These are phyloP conservation scores for Myanophis thanlyinensis DNA, from an alignment of 2,113 vertebrate species.

Conservation along the genomic window DNA sequence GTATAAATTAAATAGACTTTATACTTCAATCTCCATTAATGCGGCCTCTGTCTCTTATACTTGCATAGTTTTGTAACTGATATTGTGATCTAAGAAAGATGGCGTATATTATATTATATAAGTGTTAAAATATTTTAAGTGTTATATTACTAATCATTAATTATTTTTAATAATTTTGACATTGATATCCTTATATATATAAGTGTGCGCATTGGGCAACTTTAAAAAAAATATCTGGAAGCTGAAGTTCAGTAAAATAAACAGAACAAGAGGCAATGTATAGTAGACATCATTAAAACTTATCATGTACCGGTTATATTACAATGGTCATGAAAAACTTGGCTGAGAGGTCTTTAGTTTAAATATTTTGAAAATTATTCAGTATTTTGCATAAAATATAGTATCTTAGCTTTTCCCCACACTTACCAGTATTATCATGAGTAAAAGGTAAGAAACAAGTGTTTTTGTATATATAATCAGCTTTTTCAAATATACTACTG, in stretches of 20 bases:
- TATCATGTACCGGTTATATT: not conserved
- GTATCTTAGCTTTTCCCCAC: not conserved
- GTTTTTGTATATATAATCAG: not conserved
- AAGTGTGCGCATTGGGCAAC: not conserved
- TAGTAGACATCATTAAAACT: not conserved
- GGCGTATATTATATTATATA: not conserved
- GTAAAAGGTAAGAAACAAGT: not conserved
- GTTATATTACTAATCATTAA: not conserved
- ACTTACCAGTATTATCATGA: not conserved
- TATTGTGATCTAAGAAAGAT: not conserved
- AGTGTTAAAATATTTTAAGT: not conserved
- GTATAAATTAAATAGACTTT: not conserved
- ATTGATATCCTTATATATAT: not conserved
- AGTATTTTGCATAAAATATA: not conserved
- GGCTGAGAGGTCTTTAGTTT: not conserved
- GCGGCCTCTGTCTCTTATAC: not conserved
- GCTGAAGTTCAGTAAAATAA: not conserved
- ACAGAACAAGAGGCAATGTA: not conserved
- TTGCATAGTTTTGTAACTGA: not conserved
- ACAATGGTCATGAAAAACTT: not conserved
- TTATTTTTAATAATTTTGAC: not conserved
- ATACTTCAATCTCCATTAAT: not conserved
- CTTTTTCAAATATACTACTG: not conserved
- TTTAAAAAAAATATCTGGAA: no score
- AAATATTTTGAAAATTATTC: not conserved